Evolutionary conservation across 1,140 invertebrate genomes (phyloP).

Genomic region (Triops longicaudatus): DNA sequence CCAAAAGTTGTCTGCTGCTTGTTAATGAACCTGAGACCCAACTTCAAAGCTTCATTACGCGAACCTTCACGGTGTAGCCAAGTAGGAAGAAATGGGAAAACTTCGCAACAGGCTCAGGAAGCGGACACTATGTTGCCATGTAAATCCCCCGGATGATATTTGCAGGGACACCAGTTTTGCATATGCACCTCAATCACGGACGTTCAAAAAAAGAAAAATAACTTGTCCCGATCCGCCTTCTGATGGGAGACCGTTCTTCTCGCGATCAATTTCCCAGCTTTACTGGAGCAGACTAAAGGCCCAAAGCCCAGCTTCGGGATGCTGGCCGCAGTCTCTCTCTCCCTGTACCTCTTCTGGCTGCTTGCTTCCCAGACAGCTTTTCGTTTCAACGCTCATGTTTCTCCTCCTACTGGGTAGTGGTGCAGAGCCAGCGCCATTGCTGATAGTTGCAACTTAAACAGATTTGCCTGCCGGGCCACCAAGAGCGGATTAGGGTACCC

Average conservation of each 20-base stretch:
- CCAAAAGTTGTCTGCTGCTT: neutral
- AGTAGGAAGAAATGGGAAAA: neutral
- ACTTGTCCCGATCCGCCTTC: neutral
- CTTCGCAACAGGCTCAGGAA: neutral
- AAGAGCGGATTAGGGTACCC: neutral
- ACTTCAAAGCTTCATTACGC: neutral
- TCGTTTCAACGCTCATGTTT: constrained; percentile 1
- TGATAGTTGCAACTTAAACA: neutral
- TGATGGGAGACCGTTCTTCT: neutral
- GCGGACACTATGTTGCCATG: neutral
- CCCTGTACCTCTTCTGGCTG: constrained; percentile 1
- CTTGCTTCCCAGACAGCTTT: neutral
- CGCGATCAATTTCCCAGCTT: constrained; percentile 1
- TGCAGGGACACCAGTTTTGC: neutral
- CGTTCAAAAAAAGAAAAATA: neutral
- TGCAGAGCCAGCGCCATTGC: neutral
- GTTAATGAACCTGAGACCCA: neutral
- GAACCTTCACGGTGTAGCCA: neutral
- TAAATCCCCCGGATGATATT: neutral
- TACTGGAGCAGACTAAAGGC: neutral
- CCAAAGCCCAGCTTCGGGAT: neutral
- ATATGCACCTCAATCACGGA: neutral
- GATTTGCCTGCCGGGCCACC: neutral
- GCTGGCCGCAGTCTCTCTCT: neutral
- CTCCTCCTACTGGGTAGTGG: neutral